phyloP scores from a whole-genome alignment of 92 coral and sea anemone species.

The Blastomussa wellsi region DNA sequence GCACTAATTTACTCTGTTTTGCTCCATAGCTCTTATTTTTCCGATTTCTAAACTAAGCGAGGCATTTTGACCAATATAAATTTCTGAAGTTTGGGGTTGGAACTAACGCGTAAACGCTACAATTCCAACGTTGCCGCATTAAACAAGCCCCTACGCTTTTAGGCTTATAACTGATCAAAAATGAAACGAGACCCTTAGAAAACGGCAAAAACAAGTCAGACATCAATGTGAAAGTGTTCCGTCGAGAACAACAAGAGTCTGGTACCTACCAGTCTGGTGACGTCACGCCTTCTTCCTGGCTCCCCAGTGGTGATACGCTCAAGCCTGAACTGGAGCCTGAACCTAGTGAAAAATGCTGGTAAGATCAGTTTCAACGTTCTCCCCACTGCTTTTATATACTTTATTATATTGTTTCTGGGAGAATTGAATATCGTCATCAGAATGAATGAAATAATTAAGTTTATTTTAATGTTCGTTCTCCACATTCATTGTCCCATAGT shows the following conservation, averaged over 20 bases:
- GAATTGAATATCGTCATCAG: neutral
- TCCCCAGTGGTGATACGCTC: constrained; percentile 79
- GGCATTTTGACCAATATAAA: too few relatives aligned
- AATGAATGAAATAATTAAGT: too few relatives aligned
- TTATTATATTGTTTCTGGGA: neutral
- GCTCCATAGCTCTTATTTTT: neutral
- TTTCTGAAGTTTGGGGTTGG: too few relatives aligned
- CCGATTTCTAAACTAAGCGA: too few relatives aligned
- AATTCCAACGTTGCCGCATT: too few relatives aligned
- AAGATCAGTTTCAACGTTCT: neutral
- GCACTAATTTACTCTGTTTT: neutral
- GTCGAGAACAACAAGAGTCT: neutral
- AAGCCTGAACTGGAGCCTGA: constrained; percentile 84
- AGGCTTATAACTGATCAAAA: neutral
- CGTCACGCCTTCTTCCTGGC: constrained; percentile 79
- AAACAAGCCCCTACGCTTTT: neutral
- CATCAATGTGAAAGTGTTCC: neutral
- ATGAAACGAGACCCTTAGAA: neutral
- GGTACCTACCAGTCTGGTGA: constrained; percentile 73
- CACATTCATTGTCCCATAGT: too few relatives aligned
- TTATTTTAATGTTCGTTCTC: too few relatives aligned
- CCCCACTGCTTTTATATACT: neutral
- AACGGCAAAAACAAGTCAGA: neutral
- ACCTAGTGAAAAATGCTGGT: neutral
- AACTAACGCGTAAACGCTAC: too few relatives aligned